Evolutionary conservation across 2,113 vertebrate species (phyloP), one percentile per base, ranked within the genome.

Genomic region (Gymnocephalus cernua): DNA sequence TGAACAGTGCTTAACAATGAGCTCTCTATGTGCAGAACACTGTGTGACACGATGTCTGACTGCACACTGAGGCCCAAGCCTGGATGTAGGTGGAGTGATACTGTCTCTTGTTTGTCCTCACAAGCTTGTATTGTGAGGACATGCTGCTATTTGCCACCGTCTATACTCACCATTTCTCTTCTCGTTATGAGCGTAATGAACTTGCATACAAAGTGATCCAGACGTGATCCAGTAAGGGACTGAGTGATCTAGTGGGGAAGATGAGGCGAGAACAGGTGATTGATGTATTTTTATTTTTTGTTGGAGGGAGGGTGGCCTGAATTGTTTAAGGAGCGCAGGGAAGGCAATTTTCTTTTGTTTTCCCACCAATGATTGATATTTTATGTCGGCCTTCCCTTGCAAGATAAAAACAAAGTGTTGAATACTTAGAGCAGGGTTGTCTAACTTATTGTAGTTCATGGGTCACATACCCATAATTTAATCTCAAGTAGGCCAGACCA

Each of bases 1-100:
- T 77, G 74, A 59, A 51, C 77, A 79, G 74, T 11, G 74, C 64
- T 74, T 32, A 74, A 91, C 92, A 92, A 87, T 85, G 87, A 82
- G 81, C 57, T 77, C 84, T 85, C 73, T 84, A 6, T 86, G 71
- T 51, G 61, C 38, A 9, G 79, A 19, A 85, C 85, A 68, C 78
- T 66, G 64, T 77, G 85, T 84, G 77, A 82, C 82, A 51, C 38
- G 18, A 50, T 51, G 77, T 90, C 89, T 82, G 79, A 80, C 56
- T n/a, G 57, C 80, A 77, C 85, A 69, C 59, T 29, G 71, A 74
- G 69, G 82, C 80, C 80, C 9, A 12, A 64, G 73, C 71, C 77
- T 72, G 81, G 69, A 67, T 72, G 86, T 70, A 86, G 90, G 89
- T 82, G 82, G 85, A 63, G 77, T 57, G 66, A 83, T 72, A 54